phyloP scores from a whole-genome alignment of 2,888 invertebrate species.

The Holacanthella duospinosa region DNA sequence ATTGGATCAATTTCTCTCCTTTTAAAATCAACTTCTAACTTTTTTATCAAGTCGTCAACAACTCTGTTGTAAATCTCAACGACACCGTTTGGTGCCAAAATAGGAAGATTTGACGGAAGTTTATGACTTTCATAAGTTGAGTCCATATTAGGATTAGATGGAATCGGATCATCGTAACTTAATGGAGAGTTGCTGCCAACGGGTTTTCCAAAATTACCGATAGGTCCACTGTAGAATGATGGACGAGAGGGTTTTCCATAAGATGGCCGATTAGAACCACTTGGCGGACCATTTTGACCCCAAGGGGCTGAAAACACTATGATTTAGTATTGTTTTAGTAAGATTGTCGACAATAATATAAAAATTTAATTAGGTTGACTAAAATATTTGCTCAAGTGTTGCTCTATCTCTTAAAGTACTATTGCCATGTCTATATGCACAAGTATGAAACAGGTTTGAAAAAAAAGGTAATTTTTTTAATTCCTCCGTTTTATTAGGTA shows the following conservation, averaged over 20 bases:
- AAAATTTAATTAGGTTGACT: too few species aligned
- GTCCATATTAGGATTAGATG: conserved; percentile 24
- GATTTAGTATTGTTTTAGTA: too few species aligned
- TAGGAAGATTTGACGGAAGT: conserved; percentile 35
- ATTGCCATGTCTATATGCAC: too few species aligned
- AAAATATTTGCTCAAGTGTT: too few species aligned
- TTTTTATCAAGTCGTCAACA: conserved; percentile 33
- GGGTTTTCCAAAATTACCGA: not conserved
- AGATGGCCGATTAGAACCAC: too few species aligned
- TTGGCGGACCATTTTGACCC: too few species aligned
- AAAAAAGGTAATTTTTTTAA: too few species aligned
- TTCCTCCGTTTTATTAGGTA: too few species aligned
- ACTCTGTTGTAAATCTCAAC: conserved; percentile 37
- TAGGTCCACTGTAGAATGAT: conserved; percentile 20
- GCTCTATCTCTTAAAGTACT: too few species aligned
- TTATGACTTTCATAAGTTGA: conserved; percentile 31
- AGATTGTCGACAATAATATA: too few species aligned
- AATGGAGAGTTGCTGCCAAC: not conserved
- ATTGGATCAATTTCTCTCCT: conserved; percentile 34
- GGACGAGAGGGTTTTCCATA: conserved; percentile 13
- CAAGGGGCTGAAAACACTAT: too few species aligned
- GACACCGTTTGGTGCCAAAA: conserved; percentile 36
- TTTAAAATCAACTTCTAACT: conserved; percentile 29
- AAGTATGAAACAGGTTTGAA: too few species aligned
- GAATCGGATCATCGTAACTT: conserved; percentile 33